Percentiles rank a stretch among this genome's conserved stretches.
Evolutionary conservation across 2,113 vertebrate genomes (phyloP).

Genomic region (Protomyctophum bolini): DNA sequence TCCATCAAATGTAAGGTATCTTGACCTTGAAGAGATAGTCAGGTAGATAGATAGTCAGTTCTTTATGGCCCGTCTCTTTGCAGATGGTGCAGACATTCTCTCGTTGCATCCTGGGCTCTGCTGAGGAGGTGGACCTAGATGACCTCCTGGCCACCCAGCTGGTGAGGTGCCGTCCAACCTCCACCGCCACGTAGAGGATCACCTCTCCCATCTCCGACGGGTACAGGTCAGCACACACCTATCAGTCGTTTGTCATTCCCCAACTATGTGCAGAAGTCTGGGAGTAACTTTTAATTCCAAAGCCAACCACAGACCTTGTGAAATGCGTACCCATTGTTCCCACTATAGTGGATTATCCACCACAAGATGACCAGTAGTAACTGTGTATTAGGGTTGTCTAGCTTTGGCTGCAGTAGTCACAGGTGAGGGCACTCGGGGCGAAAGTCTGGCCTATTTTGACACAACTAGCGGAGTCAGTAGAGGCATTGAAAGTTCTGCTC

Average conservation of each 20-base stretch:
- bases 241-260: neutral
- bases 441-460: neutral
- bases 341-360: no score
- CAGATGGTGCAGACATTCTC: conserved; percentile 89
- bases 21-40: no score
- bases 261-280: no score
- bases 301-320: no score
- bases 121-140: conserved; percentile 87
- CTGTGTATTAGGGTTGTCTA: neutral
- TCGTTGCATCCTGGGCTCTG: conserved; percentile 85
- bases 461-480: neutral
- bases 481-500: neutral
- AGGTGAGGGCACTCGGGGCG: neutral
- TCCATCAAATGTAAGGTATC: no score
- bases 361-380: neutral
- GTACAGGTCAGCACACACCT: neutral
- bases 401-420: no score
- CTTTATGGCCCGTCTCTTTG: neutral
- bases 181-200: conserved; percentile 83
- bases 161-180: conserved; percentile 78
- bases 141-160: conserved; percentile 86
- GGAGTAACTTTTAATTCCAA: neutral
- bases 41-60: no score
- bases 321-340: neutral
- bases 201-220: conserved; percentile 70